Conservation (phyloP, 1,140 invertebrate genomes). For the Macrocentrus cingulum region DNA sequence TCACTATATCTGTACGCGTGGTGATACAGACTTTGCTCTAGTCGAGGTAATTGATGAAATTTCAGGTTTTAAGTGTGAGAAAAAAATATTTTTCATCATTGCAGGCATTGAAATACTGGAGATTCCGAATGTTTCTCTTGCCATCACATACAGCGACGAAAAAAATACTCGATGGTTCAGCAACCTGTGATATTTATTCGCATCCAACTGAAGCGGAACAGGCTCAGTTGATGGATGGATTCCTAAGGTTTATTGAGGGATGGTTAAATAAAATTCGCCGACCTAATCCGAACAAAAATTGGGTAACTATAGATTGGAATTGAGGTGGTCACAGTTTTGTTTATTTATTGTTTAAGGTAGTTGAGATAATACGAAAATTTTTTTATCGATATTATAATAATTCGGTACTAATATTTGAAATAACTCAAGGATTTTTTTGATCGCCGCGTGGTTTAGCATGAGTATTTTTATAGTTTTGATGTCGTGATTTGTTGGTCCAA, state of each 20-base stretch:
- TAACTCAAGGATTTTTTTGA: no score
- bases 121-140: conserved; percentile 85
- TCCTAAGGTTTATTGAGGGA: conserved; percentile 85
- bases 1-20: conserved; percentile 91
- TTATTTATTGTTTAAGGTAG: no score
- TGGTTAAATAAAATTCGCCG: conserved; percentile 87
- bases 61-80: conserved; percentile 19
- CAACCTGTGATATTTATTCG: conserved; percentile 81
- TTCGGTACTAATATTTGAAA: no score
- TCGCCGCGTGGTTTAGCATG: no score
- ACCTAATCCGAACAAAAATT: conserved; percentile 66
- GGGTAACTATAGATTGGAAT: conserved; percentile 42
- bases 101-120: conserved; percentile 90
- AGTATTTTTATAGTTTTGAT: no score
- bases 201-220: conserved; percentile 66
- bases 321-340: conserved; percentile 7
- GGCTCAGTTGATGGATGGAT: conserved; percentile 66
- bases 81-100: conserved; percentile 23
- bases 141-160: conserved; percentile 74
- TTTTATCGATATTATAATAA: no score
- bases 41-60: conserved; percentile 67
- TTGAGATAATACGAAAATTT: no score
- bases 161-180: conserved; percentile 69
- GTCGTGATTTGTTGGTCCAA: no score
- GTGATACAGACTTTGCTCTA: conserved; percentile 85